Base-by-base conservation (phyloP, 1,140 invertebrate species). In the Bombus waltoni region DNA sequence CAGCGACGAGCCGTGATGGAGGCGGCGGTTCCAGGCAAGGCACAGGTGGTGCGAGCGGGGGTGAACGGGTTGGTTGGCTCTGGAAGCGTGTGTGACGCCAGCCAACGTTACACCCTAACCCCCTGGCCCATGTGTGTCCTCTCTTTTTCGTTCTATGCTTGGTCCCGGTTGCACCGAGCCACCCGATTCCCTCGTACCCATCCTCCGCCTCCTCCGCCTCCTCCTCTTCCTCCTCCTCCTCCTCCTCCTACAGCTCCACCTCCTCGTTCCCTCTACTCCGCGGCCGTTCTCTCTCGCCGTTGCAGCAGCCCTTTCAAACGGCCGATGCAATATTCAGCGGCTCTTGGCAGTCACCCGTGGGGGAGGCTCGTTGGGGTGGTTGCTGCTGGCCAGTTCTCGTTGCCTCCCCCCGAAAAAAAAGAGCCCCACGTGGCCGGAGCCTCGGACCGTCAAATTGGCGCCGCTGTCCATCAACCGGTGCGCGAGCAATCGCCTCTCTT, bases 251-350 rank as follows among this genome's bases (percentile, higher is more conserved):
- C 72, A 66, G 77, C 59, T 81, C 75, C 86, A 90, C 82, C 86
- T 83, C 35, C 47, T 38, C 53, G 47, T 40, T 88, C 87, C 86
- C 79, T 57, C 81, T 68, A 57, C 57, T 68, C 71, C 42, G 59
- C n/a, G 73, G 72, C 70, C 71, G 70, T 78, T 68, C 83, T 76
- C 86, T 91, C 85, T 87, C 83, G 74, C 42, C 88, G 83, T 89
- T 90, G 88, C 85, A 88, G 82, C 87, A 92, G 89, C 90, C 89
- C 92, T 94, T 94, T 95, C 93, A 93, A 94, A 94, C 92, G 91
- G 87, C 92, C 94, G 92, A 94, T 95, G 94, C 94, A 95, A 95
- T 95, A 95, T 95, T 95, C 94, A 95, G 93, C 93, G 88, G 91
- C 92, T 93, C 91, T 92, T 90, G 88, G 88, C 87, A 88, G 88